Conservation (phyloP, 1,140 invertebrate genomes). For the Ericerus pela region DNA sequence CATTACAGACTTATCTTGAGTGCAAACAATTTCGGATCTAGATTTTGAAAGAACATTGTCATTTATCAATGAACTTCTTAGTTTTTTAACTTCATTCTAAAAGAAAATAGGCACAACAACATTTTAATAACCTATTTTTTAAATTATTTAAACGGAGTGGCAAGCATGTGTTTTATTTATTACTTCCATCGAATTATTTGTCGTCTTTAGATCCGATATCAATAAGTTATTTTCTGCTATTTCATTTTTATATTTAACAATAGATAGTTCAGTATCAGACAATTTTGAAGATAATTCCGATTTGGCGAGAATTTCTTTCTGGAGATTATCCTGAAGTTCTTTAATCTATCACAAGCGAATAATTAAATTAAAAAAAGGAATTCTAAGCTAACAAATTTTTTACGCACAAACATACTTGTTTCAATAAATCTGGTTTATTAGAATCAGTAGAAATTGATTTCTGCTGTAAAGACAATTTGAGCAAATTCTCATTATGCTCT, state of each 20-base stretch:
- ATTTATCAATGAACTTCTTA: background rate
- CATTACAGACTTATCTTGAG: background rate
- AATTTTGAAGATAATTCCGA: background rate
- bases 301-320: background rate
- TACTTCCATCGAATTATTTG: background rate
- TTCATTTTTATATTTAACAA: background rate
- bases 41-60: background rate
- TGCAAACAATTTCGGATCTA: background rate
- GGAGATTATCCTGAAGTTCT: background rate
- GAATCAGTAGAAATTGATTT: background rate
- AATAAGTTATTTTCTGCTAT: background rate
- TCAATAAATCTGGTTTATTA: background rate
- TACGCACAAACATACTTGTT: background rate
- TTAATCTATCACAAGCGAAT: too few species aligned
- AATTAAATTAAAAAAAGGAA: too few species aligned
- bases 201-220: background rate
- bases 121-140: background rate
- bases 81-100: background rate
- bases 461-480: background rate
- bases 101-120: background rate
- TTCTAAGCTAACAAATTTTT: too few species aligned
- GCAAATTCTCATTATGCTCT: conserved; percentile 4
- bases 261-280: background rate
- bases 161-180: background rate
- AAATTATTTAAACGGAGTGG: background rate